Evolutionary conservation across 2,797 vertebrate species (phyloP).

Genomic region (Falco novaeseelandiae): DNA sequence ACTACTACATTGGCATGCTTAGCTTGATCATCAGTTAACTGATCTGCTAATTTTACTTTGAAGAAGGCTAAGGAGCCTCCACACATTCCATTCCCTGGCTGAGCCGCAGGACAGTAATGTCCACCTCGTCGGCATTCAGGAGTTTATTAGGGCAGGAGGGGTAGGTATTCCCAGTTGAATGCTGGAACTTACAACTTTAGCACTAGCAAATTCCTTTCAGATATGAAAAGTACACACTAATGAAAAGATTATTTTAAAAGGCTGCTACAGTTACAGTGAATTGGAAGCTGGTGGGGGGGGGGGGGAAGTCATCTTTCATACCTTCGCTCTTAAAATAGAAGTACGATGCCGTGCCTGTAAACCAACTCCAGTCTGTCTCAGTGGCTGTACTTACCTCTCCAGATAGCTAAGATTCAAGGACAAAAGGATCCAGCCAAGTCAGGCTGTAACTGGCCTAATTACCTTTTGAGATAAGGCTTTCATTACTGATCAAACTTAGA

Average conservation of each 20-base stretch:
- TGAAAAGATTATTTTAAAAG: background rate
- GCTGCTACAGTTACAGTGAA: background rate
- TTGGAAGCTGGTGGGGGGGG: background rate
- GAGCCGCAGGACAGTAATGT: background rate
- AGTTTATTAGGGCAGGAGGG: fast-evolving
- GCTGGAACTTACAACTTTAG: background rate
- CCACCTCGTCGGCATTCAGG: background rate
- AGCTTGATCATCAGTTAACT: background rate
- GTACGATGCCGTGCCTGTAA: background rate
- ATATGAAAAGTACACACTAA: background rate
- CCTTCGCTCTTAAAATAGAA: slow-evolving; percentile 42
- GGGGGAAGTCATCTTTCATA: background rate
- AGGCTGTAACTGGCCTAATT: background rate
- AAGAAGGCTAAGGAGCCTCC: background rate
- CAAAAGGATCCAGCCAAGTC: background rate
- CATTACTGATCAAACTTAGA: background rate
- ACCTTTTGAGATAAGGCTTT: background rate
- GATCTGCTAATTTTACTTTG: background rate
- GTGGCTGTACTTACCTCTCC: background rate
- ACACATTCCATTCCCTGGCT: background rate
- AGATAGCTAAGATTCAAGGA: slow-evolving; percentile 33
- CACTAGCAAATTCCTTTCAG: background rate
- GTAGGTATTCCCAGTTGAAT: background rate
- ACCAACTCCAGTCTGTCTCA: background rate
- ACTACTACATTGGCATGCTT: background rate